Percentiles rank a stretch among this genome's conserved stretches.
Evolutionary conservation across 2,888 invertebrate genomes (phyloP).

Genomic region (Lasioglossum marginatum): DNA sequence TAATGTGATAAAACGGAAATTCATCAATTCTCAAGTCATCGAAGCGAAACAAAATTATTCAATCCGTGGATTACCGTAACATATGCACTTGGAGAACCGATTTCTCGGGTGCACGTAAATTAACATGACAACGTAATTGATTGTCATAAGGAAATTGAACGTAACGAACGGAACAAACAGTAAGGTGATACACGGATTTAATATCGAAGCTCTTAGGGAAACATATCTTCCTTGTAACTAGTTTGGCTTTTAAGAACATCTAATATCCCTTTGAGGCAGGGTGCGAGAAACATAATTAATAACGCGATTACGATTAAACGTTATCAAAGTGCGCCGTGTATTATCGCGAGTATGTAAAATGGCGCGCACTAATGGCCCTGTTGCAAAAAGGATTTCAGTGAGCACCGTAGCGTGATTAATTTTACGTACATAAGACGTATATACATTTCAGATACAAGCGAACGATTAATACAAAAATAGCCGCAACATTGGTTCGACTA

Average conservation of each 20-base stretch:
- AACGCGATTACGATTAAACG: conserved; percentile 76
- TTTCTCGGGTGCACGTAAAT: neutral
- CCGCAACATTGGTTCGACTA: conserved; percentile 30
- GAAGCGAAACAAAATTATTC: conserved; percentile 13
- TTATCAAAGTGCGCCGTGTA: conserved; percentile 63
- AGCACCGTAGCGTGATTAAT: conserved; percentile 80
- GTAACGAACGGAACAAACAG: neutral
- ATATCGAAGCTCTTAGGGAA: conserved; percentile 3
- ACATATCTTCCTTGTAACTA: conserved; percentile 26
- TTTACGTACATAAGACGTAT: conserved; percentile 73
- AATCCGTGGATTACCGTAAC: conserved; percentile 20
- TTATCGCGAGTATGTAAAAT: conserved; percentile 33
- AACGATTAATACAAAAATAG: conserved; percentile 62
- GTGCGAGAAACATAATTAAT: conserved; percentile 75
- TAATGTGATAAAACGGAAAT: neutral
- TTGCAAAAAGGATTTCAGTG: conserved; percentile 74
- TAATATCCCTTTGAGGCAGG: conserved; percentile 80
- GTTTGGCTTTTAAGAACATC: conserved; percentile 71
- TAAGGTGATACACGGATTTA: conserved; percentile 17
- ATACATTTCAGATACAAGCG: conserved; percentile 79
- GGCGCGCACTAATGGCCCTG: conserved; percentile 70
- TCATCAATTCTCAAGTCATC: neutral
- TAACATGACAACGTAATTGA: neutral
- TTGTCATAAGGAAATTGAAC: neutral
- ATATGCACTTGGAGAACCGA: neutral